Base-by-base conservation (phyloP, 2,888 invertebrate species). In the Euspilapteryx auroguttella region DNA sequence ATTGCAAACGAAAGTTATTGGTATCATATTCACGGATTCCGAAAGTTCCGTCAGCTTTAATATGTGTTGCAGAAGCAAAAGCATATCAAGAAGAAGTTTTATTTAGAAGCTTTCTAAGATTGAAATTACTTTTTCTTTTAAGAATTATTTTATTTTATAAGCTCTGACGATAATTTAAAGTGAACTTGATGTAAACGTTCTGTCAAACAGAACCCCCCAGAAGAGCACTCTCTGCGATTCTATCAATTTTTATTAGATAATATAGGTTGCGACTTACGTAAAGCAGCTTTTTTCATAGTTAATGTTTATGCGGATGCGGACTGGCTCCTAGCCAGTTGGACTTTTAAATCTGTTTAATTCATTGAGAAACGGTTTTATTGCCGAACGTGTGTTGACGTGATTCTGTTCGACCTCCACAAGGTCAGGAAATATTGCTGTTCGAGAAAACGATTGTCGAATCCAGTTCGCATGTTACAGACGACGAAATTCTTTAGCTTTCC, bases 321-420 rank as follows among this genome's bases (percentile, higher is more conserved):
- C 55, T 75, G 75, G 75, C 68, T 49, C 24, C 21, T 31, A 31
- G 55, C 73, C 73, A 75, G 56, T 58, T 52, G 55, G 58, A 61
- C 50, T 68, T 71, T 68, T 71, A 68, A 71, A 68, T 68, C 61
- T 52, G 55, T 68, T 62, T 43, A 55, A 66, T 68, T 69, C 71
- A 71, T 71, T 71, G 55, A 68, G 55, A 57, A 53, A 59, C 56
- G 51, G 55, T 44, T 69, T 62, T 68, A 69, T 65, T 50, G 57
- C 49, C 47, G 49, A 51, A 48, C 52, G 53, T 45, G 50, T 57
- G 56, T 45, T 51, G 54, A 59, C 62, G 61, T 55, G 54, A 41
- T n/a, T n/a, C n/a, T n/a, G 35, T 42, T 45, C 55, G 68, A 73
- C 69, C 69, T 61, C 55, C 32, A 28, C 61, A 73, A 71, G 73